Conservation (phyloP, 1,140 invertebrate species). For the Drosophila nigromelanica region DNA sequence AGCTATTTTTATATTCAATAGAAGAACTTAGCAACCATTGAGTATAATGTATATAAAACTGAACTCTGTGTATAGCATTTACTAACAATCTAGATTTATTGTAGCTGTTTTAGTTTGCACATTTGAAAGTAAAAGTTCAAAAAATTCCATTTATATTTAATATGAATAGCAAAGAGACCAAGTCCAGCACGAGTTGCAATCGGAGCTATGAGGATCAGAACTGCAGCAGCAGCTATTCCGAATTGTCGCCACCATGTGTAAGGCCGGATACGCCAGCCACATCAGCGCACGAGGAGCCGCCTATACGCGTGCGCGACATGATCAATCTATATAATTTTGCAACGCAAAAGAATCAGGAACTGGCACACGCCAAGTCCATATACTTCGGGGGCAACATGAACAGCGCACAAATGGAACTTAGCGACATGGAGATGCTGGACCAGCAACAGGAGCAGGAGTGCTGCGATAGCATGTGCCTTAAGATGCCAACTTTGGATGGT, state of each 20-base stretch:
- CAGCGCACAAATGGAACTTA: constrained; percentile 3
- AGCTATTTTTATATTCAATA: neutral
- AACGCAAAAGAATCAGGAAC: constrained; percentile 67
- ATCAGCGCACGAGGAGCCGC: constrained; percentile 33
- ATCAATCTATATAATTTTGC: constrained; percentile 70
- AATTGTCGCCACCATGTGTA: constrained; percentile 2
- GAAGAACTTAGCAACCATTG: constrained; percentile 33
- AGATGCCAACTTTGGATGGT: constrained; percentile 10
- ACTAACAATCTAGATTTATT: constrained; percentile 28
- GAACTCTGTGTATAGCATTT: constrained; percentile 12
- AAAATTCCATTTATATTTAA: constrained; percentile 27
- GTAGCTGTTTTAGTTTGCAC: constrained; percentile 33
- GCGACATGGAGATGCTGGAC: constrained; percentile 5
- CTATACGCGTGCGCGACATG: constrained; percentile 67
- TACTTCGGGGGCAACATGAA: constrained; percentile 36
- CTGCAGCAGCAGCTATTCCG: constrained; percentile 22
- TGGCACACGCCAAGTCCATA: constrained; percentile 59
- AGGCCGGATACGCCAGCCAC: neutral
- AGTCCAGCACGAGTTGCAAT: constrained; percentile 12
- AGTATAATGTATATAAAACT: neutral
- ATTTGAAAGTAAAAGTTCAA: constrained; percentile 31
- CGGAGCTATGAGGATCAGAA: constrained; percentile 32
- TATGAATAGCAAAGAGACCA: constrained; percentile 33
- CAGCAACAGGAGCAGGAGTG: constrained; percentile 8
- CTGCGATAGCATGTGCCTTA: constrained; percentile 23